These are phyloP conservation scores for Lates calcarifer DNA, from an alignment of 2,113 vertebrate species.

Conservation along the genomic window DNA sequence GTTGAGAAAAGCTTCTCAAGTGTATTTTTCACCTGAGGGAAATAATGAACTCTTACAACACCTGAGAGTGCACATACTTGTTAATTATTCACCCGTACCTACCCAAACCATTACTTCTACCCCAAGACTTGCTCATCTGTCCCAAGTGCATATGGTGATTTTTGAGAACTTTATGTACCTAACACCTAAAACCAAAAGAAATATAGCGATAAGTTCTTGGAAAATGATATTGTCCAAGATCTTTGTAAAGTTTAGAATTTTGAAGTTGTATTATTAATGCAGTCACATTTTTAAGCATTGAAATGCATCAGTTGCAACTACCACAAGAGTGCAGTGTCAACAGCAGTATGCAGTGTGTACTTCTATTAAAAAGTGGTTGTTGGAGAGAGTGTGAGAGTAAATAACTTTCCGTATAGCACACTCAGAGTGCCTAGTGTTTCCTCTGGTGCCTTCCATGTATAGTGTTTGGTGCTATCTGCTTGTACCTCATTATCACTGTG, in stretches of 20 bases:
- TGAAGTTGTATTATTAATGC: neutral
- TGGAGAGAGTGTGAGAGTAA: constrained; percentile 5
- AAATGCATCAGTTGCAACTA: neutral
- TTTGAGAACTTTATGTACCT: neutral
- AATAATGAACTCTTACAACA: neutral
- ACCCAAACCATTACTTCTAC: neutral
- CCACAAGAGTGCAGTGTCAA: constrained; percentile 33
- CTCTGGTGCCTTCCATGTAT: constrained; percentile 32
- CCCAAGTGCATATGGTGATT: neutral
- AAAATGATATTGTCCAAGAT: neutral
- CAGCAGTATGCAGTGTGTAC: neutral
- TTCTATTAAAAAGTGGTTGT: neutral
- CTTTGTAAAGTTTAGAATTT: neutral
- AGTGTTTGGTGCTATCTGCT: constrained; percentile 48
- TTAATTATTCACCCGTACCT: neutral
- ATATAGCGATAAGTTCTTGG: neutral
- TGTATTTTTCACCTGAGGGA: neutral
- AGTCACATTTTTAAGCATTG: neutral
- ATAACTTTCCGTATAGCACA: neutral
- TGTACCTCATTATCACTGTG: constrained; percentile 49
- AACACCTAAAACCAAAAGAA: neutral
- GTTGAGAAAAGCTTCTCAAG: neutral
- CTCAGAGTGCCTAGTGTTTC: constrained; percentile 7
- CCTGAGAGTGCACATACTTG: neutral
- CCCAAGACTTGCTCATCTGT: too few species aligned